Conservation (phyloP, 2,888 invertebrate species). For the Ormyrus labotus region DNA sequence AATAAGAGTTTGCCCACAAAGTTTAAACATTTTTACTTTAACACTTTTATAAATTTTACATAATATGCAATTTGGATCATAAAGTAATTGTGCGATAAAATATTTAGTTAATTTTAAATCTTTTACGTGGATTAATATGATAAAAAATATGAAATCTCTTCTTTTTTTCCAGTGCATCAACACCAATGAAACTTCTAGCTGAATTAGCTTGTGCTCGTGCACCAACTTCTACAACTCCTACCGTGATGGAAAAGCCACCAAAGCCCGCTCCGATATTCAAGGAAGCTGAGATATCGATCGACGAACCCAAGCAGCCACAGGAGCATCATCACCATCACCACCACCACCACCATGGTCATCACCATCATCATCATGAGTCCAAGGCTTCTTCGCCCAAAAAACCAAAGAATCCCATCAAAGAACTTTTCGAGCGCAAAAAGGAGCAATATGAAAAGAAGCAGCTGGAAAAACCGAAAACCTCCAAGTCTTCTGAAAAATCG, state of each 20-base stretch:
- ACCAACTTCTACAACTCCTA: conserved; percentile 66
- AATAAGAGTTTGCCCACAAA: too few species aligned
- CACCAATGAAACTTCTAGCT: conserved; percentile 73
- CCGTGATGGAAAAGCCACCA: conserved; percentile 7
- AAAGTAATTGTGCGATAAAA: too few species aligned
- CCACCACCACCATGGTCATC: neutral
- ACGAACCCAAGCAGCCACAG: conserved; percentile 17
- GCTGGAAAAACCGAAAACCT: conserved; percentile 62
- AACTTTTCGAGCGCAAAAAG: conserved; percentile 72
- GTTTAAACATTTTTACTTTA: too few species aligned
- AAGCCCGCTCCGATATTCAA: conserved; percentile 23
- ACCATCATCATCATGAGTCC: neutral
- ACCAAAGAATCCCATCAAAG: conserved; percentile 70
- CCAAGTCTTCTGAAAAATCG: conserved; percentile 53
- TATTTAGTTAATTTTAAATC: too few species aligned
- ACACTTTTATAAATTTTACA: too few species aligned
- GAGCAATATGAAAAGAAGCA: conserved; percentile 70
- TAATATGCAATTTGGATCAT: too few species aligned
- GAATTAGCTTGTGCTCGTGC: conserved; percentile 73
- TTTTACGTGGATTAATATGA: too few species aligned
- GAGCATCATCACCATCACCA: conserved; percentile 6
- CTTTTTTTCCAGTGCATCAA: conserved; percentile 68
- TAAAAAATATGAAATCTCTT: neutral
- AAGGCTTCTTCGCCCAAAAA: conserved; percentile 62
- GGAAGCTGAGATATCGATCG: neutral